A percentile compares a stretch with the other conserved stretches of the same genome.
Conservation (phyloP, 2,888 invertebrate genomes). For the Cheiracanthium punctorium region DNA sequence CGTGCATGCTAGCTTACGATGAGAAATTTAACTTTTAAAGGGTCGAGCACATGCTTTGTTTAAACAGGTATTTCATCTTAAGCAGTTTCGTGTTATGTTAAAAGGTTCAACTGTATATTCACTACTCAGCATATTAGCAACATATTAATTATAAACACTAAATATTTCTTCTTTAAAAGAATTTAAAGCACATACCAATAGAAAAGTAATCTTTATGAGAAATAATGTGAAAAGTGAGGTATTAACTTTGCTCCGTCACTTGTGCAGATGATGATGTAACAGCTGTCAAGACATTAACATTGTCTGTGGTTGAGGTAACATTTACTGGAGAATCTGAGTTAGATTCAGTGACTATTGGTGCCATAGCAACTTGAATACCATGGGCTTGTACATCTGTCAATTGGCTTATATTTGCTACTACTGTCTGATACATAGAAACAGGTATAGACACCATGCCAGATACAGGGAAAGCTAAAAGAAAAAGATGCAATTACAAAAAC, state of each 20-base stretch:
- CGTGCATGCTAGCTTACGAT: no score
- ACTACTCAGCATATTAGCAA: no score
- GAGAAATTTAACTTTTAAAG: no score
- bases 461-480: constrained; percentile 78
- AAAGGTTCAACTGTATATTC: no score
- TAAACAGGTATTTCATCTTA: no score
- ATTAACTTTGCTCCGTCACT: constrained; percentile 64
- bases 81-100: no score
- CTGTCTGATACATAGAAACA: constrained; percentile 96
- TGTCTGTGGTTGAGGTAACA: constrained; percentile 61
- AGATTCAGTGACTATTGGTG: constrained; percentile 74
- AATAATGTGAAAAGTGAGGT: constrained; percentile 38
- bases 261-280: constrained; percentile 61
- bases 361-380: constrained; percentile 75
- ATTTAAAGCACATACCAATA: no score
- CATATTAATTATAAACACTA: no score
- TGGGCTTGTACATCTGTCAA: constrained; percentile 71
- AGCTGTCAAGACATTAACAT: constrained; percentile 60
- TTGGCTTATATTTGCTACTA: constrained; percentile 82
- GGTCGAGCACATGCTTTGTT: no score
- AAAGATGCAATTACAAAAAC: constrained; percentile 2
- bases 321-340: constrained; percentile 60
- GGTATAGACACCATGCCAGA: constrained; percentile 97
- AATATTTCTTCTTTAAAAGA: no score
- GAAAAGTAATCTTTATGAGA: constrained; percentile 34